Evolutionary conservation across 2,113 vertebrate species (phyloP).

Genomic region (Lates calcarifer): DNA sequence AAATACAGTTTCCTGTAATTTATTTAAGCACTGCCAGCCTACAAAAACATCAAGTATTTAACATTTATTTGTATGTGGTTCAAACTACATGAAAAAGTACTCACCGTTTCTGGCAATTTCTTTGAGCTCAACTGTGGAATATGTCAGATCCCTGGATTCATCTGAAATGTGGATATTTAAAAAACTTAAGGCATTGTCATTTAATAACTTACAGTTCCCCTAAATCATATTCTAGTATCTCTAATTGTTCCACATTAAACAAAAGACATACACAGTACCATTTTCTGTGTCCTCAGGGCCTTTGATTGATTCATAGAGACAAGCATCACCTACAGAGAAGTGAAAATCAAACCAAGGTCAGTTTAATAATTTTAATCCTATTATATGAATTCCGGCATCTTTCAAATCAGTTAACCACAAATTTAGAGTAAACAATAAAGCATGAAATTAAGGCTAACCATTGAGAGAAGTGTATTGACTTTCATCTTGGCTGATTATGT

Average conservation of each 20-base stretch:
- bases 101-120: neutral
- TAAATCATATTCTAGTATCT: too few species aligned
- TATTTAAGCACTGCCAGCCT: too few species aligned
- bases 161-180: neutral
- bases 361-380: neutral
- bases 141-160: neutral
- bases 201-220: neutral
- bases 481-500: conserved; percentile 2
- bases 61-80: neutral
- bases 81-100: neutral
- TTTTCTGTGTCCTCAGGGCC: neutral
- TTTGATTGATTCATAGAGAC: neutral
- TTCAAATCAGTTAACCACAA: too few species aligned
- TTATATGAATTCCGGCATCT: neutral
- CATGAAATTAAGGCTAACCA: neutral
- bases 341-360: neutral
- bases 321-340: neutral
- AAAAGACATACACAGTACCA: neutral
- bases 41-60: too few species aligned
- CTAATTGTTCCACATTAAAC: too few species aligned
- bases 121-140: conserved; percentile 4
- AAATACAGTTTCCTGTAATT: too few species aligned
- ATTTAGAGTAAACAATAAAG: too few species aligned
- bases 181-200: neutral
- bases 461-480: neutral